These are phyloP conservation scores for Diachasma alloeum DNA, from an alignment of 1,140 invertebrate genomes.

Conservation along the genomic window DNA sequence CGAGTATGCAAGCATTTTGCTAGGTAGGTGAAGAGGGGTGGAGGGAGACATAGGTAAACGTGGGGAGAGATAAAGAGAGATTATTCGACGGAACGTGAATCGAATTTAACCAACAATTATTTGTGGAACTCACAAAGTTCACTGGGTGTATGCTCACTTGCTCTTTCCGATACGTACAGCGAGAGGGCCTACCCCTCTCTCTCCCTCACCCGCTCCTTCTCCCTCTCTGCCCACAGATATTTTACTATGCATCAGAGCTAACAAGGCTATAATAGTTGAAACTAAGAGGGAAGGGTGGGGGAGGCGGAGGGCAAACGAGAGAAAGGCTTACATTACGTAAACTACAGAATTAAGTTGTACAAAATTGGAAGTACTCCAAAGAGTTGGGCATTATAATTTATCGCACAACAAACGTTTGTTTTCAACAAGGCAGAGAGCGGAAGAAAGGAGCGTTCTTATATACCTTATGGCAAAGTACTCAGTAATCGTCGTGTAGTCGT, in stretches of 20 bases:
- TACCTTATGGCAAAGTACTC: background rate
- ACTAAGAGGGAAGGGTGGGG: background rate
- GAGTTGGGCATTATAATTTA: background rate
- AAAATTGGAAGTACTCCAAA: background rate
- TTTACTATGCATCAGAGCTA: background rate
- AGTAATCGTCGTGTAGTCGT: slow-evolving; percentile 10
- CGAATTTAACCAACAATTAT: background rate
- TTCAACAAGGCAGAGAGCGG: background rate
- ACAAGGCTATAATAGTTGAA: background rate
- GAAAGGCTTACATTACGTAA: background rate
- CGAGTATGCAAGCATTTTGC: background rate
- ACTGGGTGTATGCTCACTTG: background rate
- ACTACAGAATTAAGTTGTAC: background rate
- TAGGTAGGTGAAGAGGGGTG: background rate
- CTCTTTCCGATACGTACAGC: background rate
- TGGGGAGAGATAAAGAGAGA: background rate
- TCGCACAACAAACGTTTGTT: background rate
- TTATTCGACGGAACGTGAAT: background rate
- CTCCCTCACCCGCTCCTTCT: too few species aligned
- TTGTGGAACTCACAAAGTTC: background rate
- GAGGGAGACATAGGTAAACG: background rate
- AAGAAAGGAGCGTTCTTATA: slow-evolving; percentile 4
- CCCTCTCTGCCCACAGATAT: background rate
- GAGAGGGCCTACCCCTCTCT: background rate
- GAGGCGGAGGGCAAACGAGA: background rate